Evolutionary conservation across 2,797 vertebrate species (phyloP), one percentile per base, ranked within the genome.

Genomic region (Peromyscus nudipes): DNA sequence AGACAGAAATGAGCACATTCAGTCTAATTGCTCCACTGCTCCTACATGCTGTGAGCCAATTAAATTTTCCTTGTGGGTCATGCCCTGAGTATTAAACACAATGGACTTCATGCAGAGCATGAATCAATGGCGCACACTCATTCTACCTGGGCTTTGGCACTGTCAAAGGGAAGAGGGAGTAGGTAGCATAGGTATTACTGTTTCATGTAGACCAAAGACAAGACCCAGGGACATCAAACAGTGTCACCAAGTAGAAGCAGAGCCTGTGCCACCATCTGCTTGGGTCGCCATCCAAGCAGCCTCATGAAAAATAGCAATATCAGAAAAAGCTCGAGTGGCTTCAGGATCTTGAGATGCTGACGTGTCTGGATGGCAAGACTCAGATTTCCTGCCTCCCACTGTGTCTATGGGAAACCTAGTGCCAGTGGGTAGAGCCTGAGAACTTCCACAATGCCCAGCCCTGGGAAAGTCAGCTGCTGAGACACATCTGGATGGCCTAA

Each of bases 381-480:
- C 65, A 29, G 11, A 75, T 75, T 67, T 40, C n/a, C 69, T 97
- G 49, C 62, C 64, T 80, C n/a, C 83, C 19, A 21, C 67, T 43
- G 40, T 46, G 89, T 62, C 40, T 77, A 80, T 57, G 34, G 67
- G 57, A 94, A 64, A 37, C 62, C 62, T 34, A 64, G 29, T 31
- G 62, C 43, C 13, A 12, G 21, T 6, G 9, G 77, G 17, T 34
- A 81, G 12, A 31, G 86, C 43, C 77, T 40, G 37, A 86, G 73
- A 57, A 27, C 25, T 4, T 49, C 25, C 46, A 76, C 79, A 84
- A 67, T 83, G n/a, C 40, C 87, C 27, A 80, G 29, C 31, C 75
- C 31, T 75, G 82, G 88, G 94, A 89, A 96, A 88, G 57, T 21
- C 49, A 87, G 76, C 82, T 85, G 60, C 89, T 3, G 12, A 83